A percentile compares a stretch with the other conserved stretches of the same genome.
Conservation (phyloP, 2,888 invertebrate species). For the Sinohyriopsis cumingii region DNA sequence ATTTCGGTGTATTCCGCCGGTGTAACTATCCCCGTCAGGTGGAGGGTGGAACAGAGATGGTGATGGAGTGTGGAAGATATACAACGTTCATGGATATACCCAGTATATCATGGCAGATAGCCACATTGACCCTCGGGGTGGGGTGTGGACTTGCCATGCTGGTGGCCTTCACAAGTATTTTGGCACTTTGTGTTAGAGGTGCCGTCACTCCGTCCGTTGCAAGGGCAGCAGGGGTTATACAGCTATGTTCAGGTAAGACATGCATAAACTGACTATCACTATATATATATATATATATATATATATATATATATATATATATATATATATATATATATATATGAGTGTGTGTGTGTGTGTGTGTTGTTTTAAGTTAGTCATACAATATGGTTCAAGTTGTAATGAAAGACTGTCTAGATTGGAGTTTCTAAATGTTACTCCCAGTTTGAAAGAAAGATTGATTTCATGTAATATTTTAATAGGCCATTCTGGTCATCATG, state of each 20-base stretch:
- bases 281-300: too few species aligned
- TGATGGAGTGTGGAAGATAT: constrained; percentile 80
- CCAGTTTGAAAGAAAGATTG: too few species aligned
- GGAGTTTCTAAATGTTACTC: too few species aligned
- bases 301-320: too few species aligned
- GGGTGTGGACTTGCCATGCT: constrained; percentile 78
- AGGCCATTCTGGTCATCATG: too few species aligned
- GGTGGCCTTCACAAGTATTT: constrained; percentile 77
- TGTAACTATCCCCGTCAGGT: constrained; percentile 80
- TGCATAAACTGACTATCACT: too few species aligned
- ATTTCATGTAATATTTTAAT: too few species aligned
- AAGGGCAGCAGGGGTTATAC: constrained; percentile 77
- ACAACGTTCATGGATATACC: constrained; percentile 81
- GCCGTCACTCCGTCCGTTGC: constrained; percentile 78
- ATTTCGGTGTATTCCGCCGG: constrained; percentile 80
- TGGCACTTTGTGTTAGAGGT: constrained; percentile 77
- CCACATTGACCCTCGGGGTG: constrained; percentile 78
- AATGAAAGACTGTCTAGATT: too few species aligned
- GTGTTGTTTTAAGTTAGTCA: too few species aligned
- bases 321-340: too few species aligned
- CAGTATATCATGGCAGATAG: constrained; percentile 80
- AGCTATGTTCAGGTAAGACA: constrained; percentile 77
- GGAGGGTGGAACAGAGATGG: constrained; percentile 73
- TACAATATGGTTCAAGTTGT: too few species aligned
- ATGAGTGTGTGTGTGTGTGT: too few species aligned